phyloP scores from a whole-genome alignment of 2,113 vertebrate species.

The Rhinoderma darwinii region DNA sequence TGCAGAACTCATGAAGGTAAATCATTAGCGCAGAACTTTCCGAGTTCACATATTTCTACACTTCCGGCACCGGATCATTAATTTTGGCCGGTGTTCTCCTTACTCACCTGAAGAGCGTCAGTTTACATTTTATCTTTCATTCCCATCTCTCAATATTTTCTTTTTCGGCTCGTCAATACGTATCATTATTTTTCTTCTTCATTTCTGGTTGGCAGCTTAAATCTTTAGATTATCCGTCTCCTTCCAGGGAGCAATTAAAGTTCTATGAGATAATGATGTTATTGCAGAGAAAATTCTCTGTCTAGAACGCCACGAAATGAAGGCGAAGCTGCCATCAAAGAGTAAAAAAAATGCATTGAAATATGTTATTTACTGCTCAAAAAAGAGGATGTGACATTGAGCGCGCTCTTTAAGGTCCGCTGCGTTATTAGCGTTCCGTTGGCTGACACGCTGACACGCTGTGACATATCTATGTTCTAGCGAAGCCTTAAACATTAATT shows the following conservation, averaged over 20 bases:
- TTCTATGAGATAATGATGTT: constrained; percentile 69
- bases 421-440: constrained; percentile 74
- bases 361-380: constrained; percentile 68
- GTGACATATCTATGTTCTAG: constrained; percentile 70
- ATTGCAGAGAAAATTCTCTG: constrained; percentile 58
- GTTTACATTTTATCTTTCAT: constrained; percentile 11
- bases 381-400: constrained; percentile 64
- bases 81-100: neutral
- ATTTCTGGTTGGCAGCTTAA: constrained; percentile 20
- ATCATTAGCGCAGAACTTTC: neutral
- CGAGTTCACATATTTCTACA: neutral
- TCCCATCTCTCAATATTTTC: constrained; percentile 7
- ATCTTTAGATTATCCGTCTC: constrained; percentile 37
- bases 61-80: neutral
- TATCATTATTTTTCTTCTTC: constrained; percentile 43
- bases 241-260: constrained; percentile 23
- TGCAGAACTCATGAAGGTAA: constrained; percentile 15
- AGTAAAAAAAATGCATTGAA: neutral
- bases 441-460: constrained; percentile 67
- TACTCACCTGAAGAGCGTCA: neutral
- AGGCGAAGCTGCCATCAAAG: constrained; percentile 12
- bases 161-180: constrained; percentile 13
- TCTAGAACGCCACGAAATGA: constrained; percentile 19
- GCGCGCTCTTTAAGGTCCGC: constrained; percentile 69
- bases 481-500: constrained; percentile 80